Evolutionary conservation across 2,888 invertebrate genomes (phyloP).

Genomic region (Bombyx huttoni): DNA sequence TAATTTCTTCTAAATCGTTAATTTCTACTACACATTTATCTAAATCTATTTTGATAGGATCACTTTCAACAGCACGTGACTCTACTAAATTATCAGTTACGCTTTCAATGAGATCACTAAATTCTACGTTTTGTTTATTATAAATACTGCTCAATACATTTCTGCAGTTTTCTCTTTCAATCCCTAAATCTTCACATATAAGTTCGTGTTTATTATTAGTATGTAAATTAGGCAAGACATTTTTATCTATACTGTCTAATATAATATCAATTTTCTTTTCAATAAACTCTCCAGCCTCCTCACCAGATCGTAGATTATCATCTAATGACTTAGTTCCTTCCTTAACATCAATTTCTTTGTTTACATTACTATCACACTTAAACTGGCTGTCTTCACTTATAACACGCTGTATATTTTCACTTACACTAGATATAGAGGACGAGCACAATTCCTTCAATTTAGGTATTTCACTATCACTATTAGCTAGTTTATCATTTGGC

Average conservation of each 20-base stretch:
- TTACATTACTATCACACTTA: constrained; percentile 56
- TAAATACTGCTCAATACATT: neutral
- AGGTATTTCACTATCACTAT: constrained; percentile 50
- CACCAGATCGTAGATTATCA: constrained; percentile 11
- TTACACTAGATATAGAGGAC: constrained; percentile 57
- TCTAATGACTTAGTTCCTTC: constrained; percentile 62
- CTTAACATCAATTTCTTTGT: constrained; percentile 47
- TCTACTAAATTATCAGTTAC: constrained; percentile 10
- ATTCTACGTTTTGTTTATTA: constrained; percentile 12
- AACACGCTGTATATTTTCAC: constrained; percentile 45
- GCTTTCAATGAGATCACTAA: constrained; percentile 18
- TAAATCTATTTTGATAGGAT: neutral
- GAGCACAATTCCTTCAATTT: constrained; percentile 54
- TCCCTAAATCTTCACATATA: neutral
- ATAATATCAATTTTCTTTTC: constrained; percentile 8
- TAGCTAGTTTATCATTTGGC: constrained; percentile 49
- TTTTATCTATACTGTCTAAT: constrained; percentile 5
- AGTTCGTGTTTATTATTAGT: neutral
- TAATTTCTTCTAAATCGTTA: neutral
- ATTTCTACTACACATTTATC: neutral
- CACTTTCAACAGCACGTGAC: constrained; percentile 2
- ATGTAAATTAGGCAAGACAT: constrained; percentile 4
- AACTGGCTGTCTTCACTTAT: constrained; percentile 57
- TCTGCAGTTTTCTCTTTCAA: neutral
- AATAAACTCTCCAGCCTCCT: constrained; percentile 20